Evolutionary conservation across 2,113 vertebrate species (phyloP).

Genomic region (Cyprinodon variegatus): DNA sequence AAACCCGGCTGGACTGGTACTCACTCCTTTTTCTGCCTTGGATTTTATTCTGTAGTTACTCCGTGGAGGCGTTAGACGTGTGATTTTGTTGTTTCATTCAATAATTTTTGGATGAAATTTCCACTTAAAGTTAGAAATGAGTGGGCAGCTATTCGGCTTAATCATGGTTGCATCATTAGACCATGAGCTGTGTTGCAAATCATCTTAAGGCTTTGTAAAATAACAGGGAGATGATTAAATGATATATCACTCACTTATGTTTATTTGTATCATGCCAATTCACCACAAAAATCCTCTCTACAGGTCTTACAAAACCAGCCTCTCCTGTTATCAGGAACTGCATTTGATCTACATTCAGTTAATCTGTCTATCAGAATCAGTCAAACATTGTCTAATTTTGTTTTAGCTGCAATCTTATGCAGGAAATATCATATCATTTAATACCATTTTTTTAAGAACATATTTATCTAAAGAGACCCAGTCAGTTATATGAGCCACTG

Average conservation of each 20-base stretch:
- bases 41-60: neutral
- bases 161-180: slow-evolving; percentile 42
- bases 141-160: slow-evolving; percentile 50
- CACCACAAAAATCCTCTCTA: no score
- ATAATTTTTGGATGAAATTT: slow-evolving; percentile 12
- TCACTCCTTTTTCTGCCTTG: slow-evolving; percentile 8
- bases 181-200: slow-evolving; percentile 1
- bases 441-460: no score
- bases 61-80: neutral
- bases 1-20: slow-evolving; percentile 89
- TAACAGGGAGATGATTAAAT: no score
- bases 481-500: neutral
- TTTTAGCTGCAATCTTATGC: no score
- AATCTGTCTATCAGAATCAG: no score
- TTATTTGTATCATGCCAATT: no score
- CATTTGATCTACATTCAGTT: no score
- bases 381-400: no score
- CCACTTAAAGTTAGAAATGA: slow-evolving; percentile 30
- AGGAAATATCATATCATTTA: no score
- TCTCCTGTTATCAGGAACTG: no score
- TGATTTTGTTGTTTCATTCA: slow-evolving; percentile 11
- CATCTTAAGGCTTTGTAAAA: neutral
- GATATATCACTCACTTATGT: no score
- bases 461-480: neutral
- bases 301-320: no score